Base-by-base conservation (phyloP, 1,140 invertebrate genomes). In the Drosophila orosa region DNA sequence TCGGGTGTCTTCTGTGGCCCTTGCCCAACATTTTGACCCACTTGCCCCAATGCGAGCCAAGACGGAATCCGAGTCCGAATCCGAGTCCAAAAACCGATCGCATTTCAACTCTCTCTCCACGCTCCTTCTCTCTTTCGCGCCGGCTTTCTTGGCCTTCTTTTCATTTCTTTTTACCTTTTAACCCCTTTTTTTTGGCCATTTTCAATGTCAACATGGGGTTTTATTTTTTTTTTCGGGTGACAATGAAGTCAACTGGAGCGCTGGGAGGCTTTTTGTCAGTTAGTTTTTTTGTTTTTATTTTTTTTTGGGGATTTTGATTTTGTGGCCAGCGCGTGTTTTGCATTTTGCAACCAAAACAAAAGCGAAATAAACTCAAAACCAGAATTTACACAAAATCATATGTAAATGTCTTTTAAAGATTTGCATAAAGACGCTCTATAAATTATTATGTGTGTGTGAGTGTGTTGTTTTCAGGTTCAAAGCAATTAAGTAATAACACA, bases 401-500 rank as follows among this genome's bases (percentile, higher is more conserved):
- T 55, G 71, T 54, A 74, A 74, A 74, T 50, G 60, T 37, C n/a
- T 52, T 24, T 24, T 57, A 29, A 24, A 54, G 63, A 84, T 84
- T 73, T 66, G 66, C 58, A 66, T 69, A 77, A 57, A 66, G 65
- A 77, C 35, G 47, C 39, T 54, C 77, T n/a, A 58, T 62, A 79
- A 81, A 73, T 73, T 62, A 69, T 33, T 31, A 42, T 78, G 57
- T 75, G 60, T 68, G 31, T 35, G 45, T 42, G 56, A 47, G 22
- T 66, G 65, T 67, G 42, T 76, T 65, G 69, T 67, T 86, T 86
- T 86, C 83, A 86, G 83, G 83, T 86, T 86, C 83, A 86, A 86
- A 87, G 83, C 83, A 83, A 86, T 86, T 86, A 86, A 86, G 83
- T 86, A 83, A 86, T 83, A 86, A 87, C 81, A 86, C 83, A 86